Evolutionary conservation across 2,113 vertebrate species (phyloP).

Genomic region (Aegithalos caudatus): DNA sequence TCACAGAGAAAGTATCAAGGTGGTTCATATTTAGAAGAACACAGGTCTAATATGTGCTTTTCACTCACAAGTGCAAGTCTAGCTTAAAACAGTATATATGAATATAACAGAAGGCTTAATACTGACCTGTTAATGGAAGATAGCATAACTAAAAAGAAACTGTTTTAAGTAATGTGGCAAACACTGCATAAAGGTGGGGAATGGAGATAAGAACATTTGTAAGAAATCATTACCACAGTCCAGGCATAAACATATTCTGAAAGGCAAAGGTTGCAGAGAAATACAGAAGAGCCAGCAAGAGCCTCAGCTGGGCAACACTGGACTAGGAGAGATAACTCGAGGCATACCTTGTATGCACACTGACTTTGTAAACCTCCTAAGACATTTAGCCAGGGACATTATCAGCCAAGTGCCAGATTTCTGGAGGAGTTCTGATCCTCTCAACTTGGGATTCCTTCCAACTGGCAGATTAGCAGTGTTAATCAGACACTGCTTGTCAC

Average conservation of each 20-base stretch:
- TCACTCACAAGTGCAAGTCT: neutral
- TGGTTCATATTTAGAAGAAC: neutral
- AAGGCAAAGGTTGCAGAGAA: constrained; percentile 17
- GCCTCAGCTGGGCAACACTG: constrained; percentile 30
- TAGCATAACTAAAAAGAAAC: neutral
- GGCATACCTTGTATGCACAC: neutral
- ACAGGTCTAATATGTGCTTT: neutral
- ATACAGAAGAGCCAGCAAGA: constrained; percentile 36
- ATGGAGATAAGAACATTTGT: neutral
- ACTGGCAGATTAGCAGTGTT: constrained; percentile 49
- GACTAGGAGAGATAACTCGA: constrained; percentile 11
- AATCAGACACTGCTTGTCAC: constrained; percentile 46
- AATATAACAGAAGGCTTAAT: neutral
- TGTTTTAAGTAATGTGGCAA: neutral
- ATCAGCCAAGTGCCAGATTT: constrained; percentile 62
- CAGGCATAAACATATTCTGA: neutral
- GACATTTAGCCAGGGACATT: constrained; percentile 56
- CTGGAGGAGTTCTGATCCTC: constrained; percentile 57
- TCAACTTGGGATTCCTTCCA: constrained; percentile 53
- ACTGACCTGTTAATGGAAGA: neutral
- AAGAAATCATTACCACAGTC: constrained; percentile 5
- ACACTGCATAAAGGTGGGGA: neutral
- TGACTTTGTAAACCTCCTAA: neutral
- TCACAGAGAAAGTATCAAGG: neutral
- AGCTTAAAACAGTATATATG: neutral